Conservation (phyloP, 2,797 vertebrate genomes). For the Neolamprologus multifasciatus region DNA sequence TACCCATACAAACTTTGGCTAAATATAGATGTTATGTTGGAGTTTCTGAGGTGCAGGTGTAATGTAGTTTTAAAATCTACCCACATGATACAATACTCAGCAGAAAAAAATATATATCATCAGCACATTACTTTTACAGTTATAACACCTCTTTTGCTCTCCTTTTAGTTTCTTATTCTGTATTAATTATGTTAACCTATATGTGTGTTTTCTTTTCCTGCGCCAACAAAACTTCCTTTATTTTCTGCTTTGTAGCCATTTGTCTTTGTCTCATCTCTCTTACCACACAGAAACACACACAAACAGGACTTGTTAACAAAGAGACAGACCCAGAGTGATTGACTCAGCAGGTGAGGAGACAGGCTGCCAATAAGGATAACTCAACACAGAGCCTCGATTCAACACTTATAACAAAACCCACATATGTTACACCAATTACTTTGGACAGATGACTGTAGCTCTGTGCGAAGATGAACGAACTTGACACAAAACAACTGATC, state of each 20-base stretch:
- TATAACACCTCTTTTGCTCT: not conserved
- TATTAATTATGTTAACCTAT: not conserved
- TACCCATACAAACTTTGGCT: not conserved
- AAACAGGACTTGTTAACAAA: slow-evolving; percentile 17
- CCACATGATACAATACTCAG: no score
- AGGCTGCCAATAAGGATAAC: slow-evolving; percentile 47
- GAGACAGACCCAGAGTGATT: slow-evolving; percentile 49
- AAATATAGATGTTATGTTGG: not conserved
- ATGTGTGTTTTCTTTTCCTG: not conserved
- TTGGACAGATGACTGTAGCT: not conserved
- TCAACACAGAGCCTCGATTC: slow-evolving; percentile 1
- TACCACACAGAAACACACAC: not conserved
- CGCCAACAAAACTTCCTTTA: not conserved
- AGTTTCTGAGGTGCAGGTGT: not conserved
- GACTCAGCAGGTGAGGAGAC: slow-evolving; percentile 36
- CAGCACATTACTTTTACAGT: not conserved
- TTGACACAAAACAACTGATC: slow-evolving; percentile 3
- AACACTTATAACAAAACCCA: slow-evolving; percentile 19
- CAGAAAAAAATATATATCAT: not conserved
- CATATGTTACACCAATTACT: slow-evolving; percentile 12
- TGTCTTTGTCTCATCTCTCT: not conserved
- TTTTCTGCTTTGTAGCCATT: not conserved
- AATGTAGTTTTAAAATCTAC: not conserved
- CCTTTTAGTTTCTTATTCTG: not conserved
- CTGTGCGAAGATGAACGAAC: not conserved